Conservation (phyloP, 2,888 invertebrate species). For the Ethmia dodecea region DNA sequence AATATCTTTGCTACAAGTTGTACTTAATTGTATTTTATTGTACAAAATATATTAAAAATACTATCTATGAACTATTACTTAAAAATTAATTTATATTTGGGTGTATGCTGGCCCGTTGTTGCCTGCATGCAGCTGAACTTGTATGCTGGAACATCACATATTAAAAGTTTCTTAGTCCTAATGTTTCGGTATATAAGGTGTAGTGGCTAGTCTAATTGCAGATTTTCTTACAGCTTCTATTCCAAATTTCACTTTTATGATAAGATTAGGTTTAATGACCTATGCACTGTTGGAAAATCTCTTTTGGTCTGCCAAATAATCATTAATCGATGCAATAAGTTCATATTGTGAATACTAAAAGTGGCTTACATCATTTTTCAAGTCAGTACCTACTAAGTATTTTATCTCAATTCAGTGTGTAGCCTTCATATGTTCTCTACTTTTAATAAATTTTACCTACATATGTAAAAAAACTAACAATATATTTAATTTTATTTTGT, state of each 20-base stretch:
- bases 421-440: constrained; percentile 77
- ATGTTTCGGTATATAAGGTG: constrained; percentile 75
- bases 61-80: constrained; percentile 75
- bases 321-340: constrained; percentile 73
- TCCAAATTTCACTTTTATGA: constrained; percentile 73
- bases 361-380: constrained; percentile 74
- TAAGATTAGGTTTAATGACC: constrained; percentile 68
- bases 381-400: constrained; percentile 66
- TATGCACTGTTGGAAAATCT: constrained; percentile 78
- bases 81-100: constrained; percentile 71
- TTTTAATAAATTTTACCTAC: constrained; percentile 76
- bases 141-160: constrained; percentile 75
- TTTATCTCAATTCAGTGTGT: constrained; percentile 78
- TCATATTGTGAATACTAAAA: constrained; percentile 75
- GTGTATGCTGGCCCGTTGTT: constrained; percentile 71
- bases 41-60: constrained; percentile 83
- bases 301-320: constrained; percentile 76
- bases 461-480: constrained; percentile 75
- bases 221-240: constrained; percentile 78
- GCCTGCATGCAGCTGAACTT: constrained; percentile 75
- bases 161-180: constrained; percentile 69
- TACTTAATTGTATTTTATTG: constrained; percentile 83
- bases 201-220: constrained; percentile 76
- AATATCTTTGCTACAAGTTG: constrained; percentile 83
- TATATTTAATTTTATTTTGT: constrained; percentile 78